Evolutionary conservation across 2,888 invertebrate genomes (phyloP).

Genomic region (Cantharis lateralis): DNA sequence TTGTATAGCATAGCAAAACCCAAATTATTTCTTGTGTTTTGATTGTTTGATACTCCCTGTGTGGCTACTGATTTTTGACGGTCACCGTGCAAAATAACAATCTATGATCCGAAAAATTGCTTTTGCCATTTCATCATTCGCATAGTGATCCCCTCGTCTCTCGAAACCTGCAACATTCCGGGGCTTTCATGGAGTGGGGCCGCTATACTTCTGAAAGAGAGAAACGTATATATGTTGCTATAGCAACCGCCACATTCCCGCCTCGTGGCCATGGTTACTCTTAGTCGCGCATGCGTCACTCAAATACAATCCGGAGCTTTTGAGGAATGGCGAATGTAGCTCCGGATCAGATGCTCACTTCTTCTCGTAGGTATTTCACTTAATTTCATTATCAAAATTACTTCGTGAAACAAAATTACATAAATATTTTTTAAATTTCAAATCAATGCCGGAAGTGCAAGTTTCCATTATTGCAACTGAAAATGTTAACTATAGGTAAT

Average conservation of each 20-base stretch:
- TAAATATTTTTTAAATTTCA: background rate
- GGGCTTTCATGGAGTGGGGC: slow-evolving; percentile 27
- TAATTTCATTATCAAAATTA: slow-evolving; percentile 1
- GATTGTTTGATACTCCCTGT: slow-evolving; percentile 8
- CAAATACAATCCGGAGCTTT: slow-evolving; percentile 18
- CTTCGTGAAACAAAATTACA: background rate
- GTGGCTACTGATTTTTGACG: slow-evolving; percentile 27
- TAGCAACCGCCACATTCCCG: slow-evolving; percentile 58
- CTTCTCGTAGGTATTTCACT: background rate
- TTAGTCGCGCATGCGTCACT: slow-evolving; percentile 43
- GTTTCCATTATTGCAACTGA: background rate
- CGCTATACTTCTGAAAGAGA: slow-evolving; percentile 17
- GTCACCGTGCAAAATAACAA: slow-evolving; percentile 41
- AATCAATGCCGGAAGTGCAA: background rate
- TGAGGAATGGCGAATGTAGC: slow-evolving; percentile 29
- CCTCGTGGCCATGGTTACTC: slow-evolving; percentile 56
- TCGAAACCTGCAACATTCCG: slow-evolving; percentile 36
- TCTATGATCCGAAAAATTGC: slow-evolving; percentile 45
- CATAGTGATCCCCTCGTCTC: slow-evolving; percentile 31
- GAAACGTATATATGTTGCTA: slow-evolving; percentile 48
- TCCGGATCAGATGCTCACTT: slow-evolving; percentile 6
- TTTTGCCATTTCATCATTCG: slow-evolving; percentile 42
- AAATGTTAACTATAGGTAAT: background rate
- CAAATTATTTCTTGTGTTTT: slow-evolving; percentile 3
- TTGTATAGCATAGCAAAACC: background rate